Evolutionary conservation across 2,797 vertebrate species (phyloP).

Genomic region (Agapornis canus): DNA sequence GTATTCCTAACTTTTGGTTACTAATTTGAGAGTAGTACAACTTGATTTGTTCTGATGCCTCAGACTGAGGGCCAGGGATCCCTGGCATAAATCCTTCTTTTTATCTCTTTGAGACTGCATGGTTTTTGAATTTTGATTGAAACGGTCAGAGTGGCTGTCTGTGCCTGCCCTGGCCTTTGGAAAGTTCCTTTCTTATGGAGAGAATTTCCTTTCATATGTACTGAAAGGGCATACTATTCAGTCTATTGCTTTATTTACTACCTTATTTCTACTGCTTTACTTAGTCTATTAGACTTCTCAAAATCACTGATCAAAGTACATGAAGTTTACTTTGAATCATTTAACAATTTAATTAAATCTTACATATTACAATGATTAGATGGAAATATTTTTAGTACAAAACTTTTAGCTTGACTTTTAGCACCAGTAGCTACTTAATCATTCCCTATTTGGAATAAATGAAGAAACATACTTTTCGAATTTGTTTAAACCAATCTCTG

Average conservation of each 20-base stretch:
- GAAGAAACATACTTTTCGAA: background rate
- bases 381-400: background rate
- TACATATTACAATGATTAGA: background rate
- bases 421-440: background rate
- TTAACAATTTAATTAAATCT: background rate
- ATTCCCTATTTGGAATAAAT: background rate
- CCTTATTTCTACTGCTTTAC: background rate
- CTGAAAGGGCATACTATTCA: background rate
- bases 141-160: background rate
- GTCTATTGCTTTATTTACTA: background rate
- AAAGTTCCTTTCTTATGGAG: background rate
- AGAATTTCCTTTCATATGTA: background rate
- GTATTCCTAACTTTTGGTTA: background rate
- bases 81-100: background rate
- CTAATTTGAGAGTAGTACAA: background rate
- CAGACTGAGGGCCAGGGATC: background rate
- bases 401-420: background rate
- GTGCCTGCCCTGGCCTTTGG: background rate
- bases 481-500: background rate
- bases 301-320: background rate
- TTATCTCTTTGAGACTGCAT: background rate
- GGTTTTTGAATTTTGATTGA: background rate
- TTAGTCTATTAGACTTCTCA: background rate
- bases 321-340: background rate
- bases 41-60: background rate